Evolutionary conservation across 1,140 invertebrate species (phyloP).

Genomic region (Amphibalanus amphitrite): DNA sequence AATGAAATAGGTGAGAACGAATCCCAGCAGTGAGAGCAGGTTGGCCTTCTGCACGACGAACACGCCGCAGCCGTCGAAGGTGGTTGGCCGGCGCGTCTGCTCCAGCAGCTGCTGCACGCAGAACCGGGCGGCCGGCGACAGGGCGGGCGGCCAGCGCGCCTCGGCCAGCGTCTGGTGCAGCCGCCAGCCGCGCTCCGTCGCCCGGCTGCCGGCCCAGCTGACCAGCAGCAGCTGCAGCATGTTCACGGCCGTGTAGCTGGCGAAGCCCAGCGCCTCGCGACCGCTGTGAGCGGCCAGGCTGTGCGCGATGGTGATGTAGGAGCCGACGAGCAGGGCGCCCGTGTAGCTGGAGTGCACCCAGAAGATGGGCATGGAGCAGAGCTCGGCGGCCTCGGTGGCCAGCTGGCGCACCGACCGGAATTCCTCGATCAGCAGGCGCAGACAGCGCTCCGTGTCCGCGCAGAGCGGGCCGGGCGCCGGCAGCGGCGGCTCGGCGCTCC

Average conservation of each 20-base stretch:
- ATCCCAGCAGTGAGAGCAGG: background rate
- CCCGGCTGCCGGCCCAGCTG: background rate
- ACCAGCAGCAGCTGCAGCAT: background rate
- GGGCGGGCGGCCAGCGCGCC: background rate
- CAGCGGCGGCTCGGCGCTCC: too few relatives aligned
- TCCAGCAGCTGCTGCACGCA: background rate
- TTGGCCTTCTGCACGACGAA: background rate
- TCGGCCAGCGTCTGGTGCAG: background rate
- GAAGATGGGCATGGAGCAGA: background rate
- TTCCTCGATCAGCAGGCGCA: background rate
- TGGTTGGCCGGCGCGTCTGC: background rate
- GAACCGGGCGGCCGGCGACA: background rate
- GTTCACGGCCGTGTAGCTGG: background rate
- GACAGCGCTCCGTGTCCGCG: background rate
- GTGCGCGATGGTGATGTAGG: background rate
- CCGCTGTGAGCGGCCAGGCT: background rate
- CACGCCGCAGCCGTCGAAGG: background rate
- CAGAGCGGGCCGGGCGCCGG: too few relatives aligned
- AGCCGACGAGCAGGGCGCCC: background rate
- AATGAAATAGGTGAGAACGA: background rate
- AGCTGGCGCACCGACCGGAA: background rate
- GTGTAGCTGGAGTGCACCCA: background rate
- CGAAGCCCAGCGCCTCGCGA: background rate
- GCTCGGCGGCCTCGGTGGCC: background rate
- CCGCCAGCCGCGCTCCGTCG: background rate